phyloP scores from a whole-genome alignment of 2,113 vertebrate species.

The Redunca redunca region DNA sequence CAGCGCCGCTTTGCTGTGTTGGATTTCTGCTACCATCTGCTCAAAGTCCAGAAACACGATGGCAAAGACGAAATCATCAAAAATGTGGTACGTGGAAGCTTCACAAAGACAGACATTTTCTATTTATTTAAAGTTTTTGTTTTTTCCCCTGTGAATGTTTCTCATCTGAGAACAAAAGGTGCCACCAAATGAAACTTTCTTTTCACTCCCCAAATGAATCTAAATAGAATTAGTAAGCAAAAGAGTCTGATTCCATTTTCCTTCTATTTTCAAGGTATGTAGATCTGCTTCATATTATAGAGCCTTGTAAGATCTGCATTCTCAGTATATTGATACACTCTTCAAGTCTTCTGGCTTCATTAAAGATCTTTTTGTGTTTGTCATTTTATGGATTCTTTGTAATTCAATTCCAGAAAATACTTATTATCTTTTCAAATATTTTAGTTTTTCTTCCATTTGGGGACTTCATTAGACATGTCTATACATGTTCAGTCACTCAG shows the following conservation, averaged over 20 bases:
- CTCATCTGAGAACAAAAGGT: background rate
- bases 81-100: slow-evolving; percentile 85
- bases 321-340: background rate
- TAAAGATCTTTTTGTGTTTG: background rate
- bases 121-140: background rate
- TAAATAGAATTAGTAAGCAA: background rate
- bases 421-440: background rate
- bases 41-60: slow-evolving; percentile 91
- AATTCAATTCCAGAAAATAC: background rate
- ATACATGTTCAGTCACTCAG: background rate
- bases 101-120: background rate
- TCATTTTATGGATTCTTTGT: background rate
- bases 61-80: slow-evolving; percentile 93
- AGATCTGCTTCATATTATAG: background rate
- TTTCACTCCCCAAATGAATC: background rate
- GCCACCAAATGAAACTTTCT: background rate
- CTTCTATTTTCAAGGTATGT: background rate
- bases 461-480: background rate
- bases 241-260: background rate
- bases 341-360: background rate
- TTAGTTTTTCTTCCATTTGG: background rate
- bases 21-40: slow-evolving; percentile 92
- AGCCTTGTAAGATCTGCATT: background rate
- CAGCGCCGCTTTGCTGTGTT: slow-evolving; percentile 89
- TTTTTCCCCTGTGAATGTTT: background rate